Evolutionary conservation across 1,140 invertebrate genomes (phyloP).

Genomic region (Pararge aegeria): DNA sequence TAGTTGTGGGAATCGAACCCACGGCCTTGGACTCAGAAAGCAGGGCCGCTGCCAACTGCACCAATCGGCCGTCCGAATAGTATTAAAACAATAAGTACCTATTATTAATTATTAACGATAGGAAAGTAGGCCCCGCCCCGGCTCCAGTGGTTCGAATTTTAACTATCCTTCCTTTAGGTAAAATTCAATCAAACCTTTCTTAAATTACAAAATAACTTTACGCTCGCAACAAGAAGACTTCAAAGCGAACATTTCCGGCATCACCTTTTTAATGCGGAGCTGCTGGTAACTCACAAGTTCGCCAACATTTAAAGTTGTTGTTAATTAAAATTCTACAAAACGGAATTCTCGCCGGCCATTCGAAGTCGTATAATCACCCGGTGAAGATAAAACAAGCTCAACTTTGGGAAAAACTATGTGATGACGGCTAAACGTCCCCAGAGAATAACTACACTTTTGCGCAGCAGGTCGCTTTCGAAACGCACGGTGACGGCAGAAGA

Average conservation of each 20-base stretch:
- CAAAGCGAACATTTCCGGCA: neutral
- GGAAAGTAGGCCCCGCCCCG: too few relatives aligned
- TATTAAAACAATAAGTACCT: too few relatives aligned
- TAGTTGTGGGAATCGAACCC: too few relatives aligned
- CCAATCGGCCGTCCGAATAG: too few relatives aligned
- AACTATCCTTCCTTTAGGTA: too few relatives aligned
- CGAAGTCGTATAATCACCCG: constrained; percentile 7
- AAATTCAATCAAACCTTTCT: neutral
- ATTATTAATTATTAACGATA: too few relatives aligned
- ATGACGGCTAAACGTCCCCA: neutral
- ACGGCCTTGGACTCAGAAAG: too few relatives aligned
- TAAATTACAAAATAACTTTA: neutral
- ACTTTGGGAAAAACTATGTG: constrained; percentile 14
- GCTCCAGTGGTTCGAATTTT: too few relatives aligned
- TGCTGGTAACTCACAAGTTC: neutral
- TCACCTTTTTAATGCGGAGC: neutral
- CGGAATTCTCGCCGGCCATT: constrained; percentile 1
- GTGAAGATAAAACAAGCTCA: constrained; percentile 10
- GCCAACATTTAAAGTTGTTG: neutral
- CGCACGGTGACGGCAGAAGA: too few relatives aligned
- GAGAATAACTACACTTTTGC: constrained; percentile 2
- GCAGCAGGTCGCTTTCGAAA: neutral
- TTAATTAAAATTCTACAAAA: constrained; percentile 12
- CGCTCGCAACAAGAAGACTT: neutral
- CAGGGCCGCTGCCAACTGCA: too few relatives aligned